Percentiles rank a stretch among this genome's conserved stretches.
phyloP scores from a whole-genome alignment of 2,797 vertebrate genomes.

The Zalophus californianus region DNA sequence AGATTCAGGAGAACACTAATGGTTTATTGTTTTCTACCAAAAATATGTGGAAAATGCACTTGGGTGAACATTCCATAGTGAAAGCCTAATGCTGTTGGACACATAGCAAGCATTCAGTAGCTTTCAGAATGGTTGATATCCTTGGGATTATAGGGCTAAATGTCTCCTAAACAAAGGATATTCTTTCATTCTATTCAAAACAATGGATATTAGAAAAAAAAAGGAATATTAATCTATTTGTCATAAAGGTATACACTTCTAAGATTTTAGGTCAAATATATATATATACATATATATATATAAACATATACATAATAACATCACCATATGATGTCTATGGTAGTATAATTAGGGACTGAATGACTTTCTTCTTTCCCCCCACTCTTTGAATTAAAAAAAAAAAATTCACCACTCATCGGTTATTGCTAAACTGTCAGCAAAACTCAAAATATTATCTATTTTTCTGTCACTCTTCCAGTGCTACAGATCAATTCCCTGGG shows the following conservation, averaged over 20 bases:
- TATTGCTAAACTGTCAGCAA: background rate
- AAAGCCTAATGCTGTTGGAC: background rate
- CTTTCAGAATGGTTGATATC: background rate
- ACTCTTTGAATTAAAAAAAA: background rate
- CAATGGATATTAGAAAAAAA: background rate
- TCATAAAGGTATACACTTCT: background rate
- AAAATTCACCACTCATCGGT: background rate
- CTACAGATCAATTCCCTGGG: background rate
- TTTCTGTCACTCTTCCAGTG: background rate
- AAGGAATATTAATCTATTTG: background rate
- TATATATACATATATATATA: background rate
- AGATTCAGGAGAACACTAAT: background rate
- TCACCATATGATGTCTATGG: background rate
- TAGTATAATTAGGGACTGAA: background rate
- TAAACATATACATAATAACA: background rate
- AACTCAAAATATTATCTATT: background rate
- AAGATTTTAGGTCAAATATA: background rate
- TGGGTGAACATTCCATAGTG: background rate
- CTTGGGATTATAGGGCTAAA: background rate
- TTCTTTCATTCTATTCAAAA: background rate
- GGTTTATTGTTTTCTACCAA: background rate
- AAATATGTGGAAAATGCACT: background rate
- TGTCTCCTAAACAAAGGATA: background rate
- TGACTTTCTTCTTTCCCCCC: background rate
- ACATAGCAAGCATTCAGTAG: background rate